These are phyloP conservation scores for Tadarida brasiliensis DNA, from an alignment of 2,797 vertebrate species.

Conservation along the genomic window DNA sequence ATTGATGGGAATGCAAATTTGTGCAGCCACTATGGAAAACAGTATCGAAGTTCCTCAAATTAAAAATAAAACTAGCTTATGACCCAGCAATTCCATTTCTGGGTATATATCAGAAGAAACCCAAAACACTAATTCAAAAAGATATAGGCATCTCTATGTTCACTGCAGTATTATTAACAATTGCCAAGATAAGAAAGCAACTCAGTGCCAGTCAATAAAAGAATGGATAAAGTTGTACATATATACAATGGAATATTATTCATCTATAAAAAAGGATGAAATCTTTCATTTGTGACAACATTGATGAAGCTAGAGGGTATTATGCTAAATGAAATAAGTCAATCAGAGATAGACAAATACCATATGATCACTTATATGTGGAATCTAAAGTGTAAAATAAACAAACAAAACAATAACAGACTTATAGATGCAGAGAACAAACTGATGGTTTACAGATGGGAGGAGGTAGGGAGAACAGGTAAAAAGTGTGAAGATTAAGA, in stretches of 20 bases:
- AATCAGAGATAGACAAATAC: not conserved
- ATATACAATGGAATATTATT: not conserved
- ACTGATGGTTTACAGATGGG: not conserved
- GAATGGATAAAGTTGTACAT: not conserved
- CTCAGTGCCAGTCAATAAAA: not conserved
- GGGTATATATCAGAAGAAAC: not conserved
- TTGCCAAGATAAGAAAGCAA: not conserved
- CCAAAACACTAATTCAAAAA: not conserved
- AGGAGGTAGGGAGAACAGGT: not conserved
- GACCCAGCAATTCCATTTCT: not conserved
- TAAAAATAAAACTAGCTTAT: not conserved
- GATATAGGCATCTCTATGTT: not conserved
- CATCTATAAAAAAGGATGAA: not conserved
- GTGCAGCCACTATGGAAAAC: not conserved
- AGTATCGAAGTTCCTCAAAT: not conserved
- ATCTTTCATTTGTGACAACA: not conserved
- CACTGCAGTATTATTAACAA: not conserved
- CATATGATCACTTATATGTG: not conserved
- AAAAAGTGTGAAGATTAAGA: not conserved
- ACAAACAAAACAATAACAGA: not conserved
- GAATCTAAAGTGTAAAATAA: not conserved
- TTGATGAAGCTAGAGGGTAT: not conserved
- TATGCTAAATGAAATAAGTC: not conserved
- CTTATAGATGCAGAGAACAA: not conserved
- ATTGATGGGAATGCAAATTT: not conserved